Evolutionary conservation across 1,140 invertebrate genomes (phyloP).

Genomic region (Drosophila asahinai): DNA sequence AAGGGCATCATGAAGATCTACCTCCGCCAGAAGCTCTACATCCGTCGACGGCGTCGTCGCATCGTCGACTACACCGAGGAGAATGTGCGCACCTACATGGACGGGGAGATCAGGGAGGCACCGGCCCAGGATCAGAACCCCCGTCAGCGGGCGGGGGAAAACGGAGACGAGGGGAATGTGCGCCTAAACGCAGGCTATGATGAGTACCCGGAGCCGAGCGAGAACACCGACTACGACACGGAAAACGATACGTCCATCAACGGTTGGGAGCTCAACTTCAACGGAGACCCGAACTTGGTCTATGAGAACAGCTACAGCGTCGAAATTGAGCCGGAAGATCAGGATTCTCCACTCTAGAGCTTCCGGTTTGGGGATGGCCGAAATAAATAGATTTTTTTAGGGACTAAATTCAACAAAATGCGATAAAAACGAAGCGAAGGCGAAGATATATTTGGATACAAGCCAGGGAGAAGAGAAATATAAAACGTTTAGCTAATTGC

Average conservation of each 20-base stretch:
- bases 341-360: too few species aligned
- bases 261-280: too few species aligned
- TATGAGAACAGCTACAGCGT: too few species aligned
- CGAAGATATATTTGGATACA: slow-evolving; percentile 5
- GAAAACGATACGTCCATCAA: neutral
- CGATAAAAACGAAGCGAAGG: neutral
- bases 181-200: slow-evolving; percentile 33
- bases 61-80: slow-evolving; percentile 93
- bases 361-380: too few species aligned
- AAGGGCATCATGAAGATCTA: slow-evolving; percentile 98
- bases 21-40: slow-evolving; percentile 96
- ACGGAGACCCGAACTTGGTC: too few species aligned
- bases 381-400: too few species aligned
- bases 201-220: neutral
- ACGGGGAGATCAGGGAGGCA: slow-evolving; percentile 2
- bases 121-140: neutral
- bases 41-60: slow-evolving; percentile 91
- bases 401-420: neutral
- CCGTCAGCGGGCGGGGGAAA: too few species aligned
- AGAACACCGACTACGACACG: neutral
- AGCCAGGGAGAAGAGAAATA: neutral
- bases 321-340: too few species aligned
- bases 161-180: neutral
- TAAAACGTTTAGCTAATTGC: neutral
- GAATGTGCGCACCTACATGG: slow-evolving; percentile 85